Conservation (phyloP, 2,888 invertebrate genomes). For the Drosophila kuntzei region DNA sequence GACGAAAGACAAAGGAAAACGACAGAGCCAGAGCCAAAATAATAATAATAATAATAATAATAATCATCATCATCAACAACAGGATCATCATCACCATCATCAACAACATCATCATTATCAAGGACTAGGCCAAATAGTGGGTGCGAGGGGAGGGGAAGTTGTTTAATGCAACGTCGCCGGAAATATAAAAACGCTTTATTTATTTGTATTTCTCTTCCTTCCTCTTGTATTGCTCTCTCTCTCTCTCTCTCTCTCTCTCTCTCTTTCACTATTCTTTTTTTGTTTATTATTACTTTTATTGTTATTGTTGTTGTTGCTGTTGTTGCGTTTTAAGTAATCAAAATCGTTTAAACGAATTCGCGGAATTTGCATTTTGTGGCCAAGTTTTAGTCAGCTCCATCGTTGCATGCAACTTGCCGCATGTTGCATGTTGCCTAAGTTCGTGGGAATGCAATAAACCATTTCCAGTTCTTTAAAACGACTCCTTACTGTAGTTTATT, state of each 20-base stretch:
- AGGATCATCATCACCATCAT: constrained; percentile 20
- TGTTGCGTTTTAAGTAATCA: constrained; percentile 69
- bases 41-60: constrained; percentile 24
- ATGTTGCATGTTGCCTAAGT: constrained; percentile 42
- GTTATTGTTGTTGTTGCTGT: constrained; percentile 20
- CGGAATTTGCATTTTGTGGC: constrained; percentile 69
- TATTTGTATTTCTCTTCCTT: constrained; percentile 41
- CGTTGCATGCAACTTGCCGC: constrained; percentile 12
- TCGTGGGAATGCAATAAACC: background rate
- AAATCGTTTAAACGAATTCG: constrained; percentile 75
- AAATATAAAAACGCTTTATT: constrained; percentile 57
- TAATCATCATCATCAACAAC: constrained; percentile 14
- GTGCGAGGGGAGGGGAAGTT: constrained; percentile 1
- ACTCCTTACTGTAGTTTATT: constrained; percentile 1
- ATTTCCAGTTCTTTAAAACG: background rate
- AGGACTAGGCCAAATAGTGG: background rate
- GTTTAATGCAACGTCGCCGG: constrained; percentile 48
- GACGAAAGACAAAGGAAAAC: constrained; percentile 44
- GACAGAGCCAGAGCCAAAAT: constrained; percentile 42
- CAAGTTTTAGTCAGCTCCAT: constrained; percentile 45
- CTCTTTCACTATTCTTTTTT: constrained; percentile 7
- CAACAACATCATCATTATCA: constrained; percentile 13
- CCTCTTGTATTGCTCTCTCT: background rate
- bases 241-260: background rate
- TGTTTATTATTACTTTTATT: constrained; percentile 58